These are phyloP conservation scores for Morus bassanus DNA, from an alignment of 2,797 vertebrate species.

Conservation along the genomic window DNA sequence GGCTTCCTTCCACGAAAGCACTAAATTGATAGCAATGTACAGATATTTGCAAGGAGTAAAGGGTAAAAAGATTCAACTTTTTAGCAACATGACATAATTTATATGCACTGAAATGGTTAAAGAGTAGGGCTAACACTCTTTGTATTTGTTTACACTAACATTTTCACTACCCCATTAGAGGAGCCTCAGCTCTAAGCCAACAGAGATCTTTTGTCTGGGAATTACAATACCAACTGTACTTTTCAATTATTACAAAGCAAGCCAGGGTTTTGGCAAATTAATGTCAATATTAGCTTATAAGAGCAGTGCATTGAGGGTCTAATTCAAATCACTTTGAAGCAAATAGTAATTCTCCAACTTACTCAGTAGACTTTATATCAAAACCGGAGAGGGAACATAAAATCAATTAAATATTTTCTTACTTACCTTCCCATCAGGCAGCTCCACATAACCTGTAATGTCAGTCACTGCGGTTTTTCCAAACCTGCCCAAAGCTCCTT, in stretches of 20 bases:
- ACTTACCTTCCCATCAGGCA: slow-evolving; percentile 91
- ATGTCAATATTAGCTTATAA: not conserved
- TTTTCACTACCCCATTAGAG: not conserved
- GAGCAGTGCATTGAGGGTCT: not conserved
- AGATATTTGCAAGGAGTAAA: not conserved
- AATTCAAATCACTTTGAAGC: not conserved
- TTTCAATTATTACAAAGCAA: not conserved
- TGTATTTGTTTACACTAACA: not conserved
- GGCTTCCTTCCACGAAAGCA: not conserved
- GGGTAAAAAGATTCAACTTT: not conserved
- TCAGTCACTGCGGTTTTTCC: slow-evolving; percentile 86
- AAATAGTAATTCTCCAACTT: not conserved
- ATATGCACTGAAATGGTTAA: not conserved
- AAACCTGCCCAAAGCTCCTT: slow-evolving; percentile 89
- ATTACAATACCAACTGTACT: not conserved
- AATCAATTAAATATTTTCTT: not conserved
- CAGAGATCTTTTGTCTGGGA: not conserved
- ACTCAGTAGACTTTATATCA: not conserved
- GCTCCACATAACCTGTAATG: slow-evolving; percentile 85
- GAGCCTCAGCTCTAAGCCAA: not conserved
- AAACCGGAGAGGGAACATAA: not conserved
- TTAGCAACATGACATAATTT: not conserved
- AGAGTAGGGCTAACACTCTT: not conserved
- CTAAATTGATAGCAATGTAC: not conserved
- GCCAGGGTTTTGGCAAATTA: not conserved